Percentiles rank a stretch among this genome's conserved stretches.
phyloP scores from a whole-genome alignment of 2,888 invertebrate genomes.

The Caenorhabditis angaria region DNA sequence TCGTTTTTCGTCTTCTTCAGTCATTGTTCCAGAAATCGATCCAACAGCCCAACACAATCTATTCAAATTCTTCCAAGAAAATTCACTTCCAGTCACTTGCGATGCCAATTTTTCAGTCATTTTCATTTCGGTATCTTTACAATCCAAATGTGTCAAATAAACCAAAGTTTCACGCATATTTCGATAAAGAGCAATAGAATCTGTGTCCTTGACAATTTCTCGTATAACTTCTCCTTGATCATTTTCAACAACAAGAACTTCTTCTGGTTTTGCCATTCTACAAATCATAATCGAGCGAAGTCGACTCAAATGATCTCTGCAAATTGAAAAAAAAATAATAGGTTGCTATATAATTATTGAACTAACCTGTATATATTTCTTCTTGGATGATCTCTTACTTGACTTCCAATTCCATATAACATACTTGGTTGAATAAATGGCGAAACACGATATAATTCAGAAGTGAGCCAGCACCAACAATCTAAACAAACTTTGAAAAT shows the following conservation, averaged over 20 bases:
- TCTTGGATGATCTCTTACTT: constrained; percentile 25
- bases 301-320: constrained; percentile 69
- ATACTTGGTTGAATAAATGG: constrained; percentile 76
- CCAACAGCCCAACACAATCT: constrained; percentile 99
- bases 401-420: constrained; percentile 26
- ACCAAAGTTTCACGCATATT: constrained; percentile 84
- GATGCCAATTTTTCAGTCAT: constrained; percentile 98
- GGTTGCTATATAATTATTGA: too few relatives aligned
- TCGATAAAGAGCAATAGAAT: constrained; percentile 97
- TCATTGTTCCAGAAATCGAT: constrained; percentile 97
- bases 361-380: background rate
- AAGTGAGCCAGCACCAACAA: constrained; percentile 93
- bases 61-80: constrained; percentile 99
- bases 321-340: too few relatives aligned
- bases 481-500: constrained; percentile 98
- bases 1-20: constrained; percentile 98
- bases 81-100: constrained; percentile 94
- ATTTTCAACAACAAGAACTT: constrained; percentile 98
- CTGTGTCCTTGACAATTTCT: constrained; percentile 99
- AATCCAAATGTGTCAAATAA: constrained; percentile 97
- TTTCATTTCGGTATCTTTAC: constrained; percentile 93
- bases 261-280: constrained; percentile 99
- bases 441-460: constrained; percentile 89
- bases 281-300: constrained; percentile 97
- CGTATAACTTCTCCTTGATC: constrained; percentile 97